Base-by-base conservation (phyloP, 2,113 vertebrate species). In the Herpetotheres cachinnans region DNA sequence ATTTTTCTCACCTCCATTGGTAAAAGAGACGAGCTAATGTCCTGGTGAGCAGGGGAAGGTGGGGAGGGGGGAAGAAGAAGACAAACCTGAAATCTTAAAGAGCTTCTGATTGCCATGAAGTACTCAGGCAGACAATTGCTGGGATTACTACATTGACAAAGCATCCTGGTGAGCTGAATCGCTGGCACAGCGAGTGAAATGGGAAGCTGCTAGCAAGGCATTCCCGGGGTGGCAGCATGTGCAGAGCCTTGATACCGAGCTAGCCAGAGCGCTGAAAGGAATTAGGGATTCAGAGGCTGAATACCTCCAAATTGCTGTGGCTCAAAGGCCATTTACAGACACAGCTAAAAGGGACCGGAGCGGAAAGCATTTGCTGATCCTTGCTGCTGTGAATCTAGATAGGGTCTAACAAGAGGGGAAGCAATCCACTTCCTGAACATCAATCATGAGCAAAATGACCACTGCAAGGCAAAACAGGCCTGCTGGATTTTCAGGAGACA, bases 351-450 rank as follows among this genome's bases (percentile, higher is more conserved):
- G 79, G 84, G 95, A 50, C 56, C 27, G 0, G 74, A 90, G 95
- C 91, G 82, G 94, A 97, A 97, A 93, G 94, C 95, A 72, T 96
- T 97, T 44, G 82, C 91, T 90, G 94, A 90, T 95, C 94, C 91
- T 91, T 36, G 89, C 94, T 88, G 93, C 95, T 74, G 91, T 85
- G 95, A 93, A 95, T 95, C 94, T 95, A 91, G 94, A 95, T 95
- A 96, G 85, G 82, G 87, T 86, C 85, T 93, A 88, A 93, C 62
- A 81, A 83, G 96, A 96, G 91, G 94, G 95, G 95, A 96, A 97
- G 95, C 94, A 97, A 96, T 96, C 91, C 94, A 95, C 96, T 97
- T 97, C 97, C 96, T 96, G 96, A 70, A 32, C 96, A 95, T 95
- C 94, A 94, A 87, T 97, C 95, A 96, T 36, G 59, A 71, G 95